Conservation (phyloP, 30 jellyfish, hydroid and myxozoan genomes). For the Catostylus mosaicus region DNA sequence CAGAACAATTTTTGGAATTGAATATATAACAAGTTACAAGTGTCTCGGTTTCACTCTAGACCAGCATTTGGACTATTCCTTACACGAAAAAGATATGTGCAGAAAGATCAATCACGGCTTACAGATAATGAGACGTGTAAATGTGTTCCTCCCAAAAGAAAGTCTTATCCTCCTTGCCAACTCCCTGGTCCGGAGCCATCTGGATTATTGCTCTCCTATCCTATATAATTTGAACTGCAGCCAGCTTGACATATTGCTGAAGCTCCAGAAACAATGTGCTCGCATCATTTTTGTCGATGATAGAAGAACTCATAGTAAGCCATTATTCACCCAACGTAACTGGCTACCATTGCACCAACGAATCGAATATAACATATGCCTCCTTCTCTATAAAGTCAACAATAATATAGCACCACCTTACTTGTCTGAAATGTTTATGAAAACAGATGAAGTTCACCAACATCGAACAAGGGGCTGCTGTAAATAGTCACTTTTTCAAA, state of each 20-base stretch:
- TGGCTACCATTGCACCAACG: slow-evolving; percentile 48
- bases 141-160: slow-evolving; percentile 21
- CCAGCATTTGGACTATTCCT: slow-evolving; percentile 13
- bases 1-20: background rate
- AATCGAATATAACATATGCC: slow-evolving; percentile 32
- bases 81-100: slow-evolving; percentile 13
- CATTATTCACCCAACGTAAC: slow-evolving; percentile 35
- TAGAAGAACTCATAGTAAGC: slow-evolving; percentile 46
- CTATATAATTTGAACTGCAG: slow-evolving; percentile 4
- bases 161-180: slow-evolving; percentile 31
- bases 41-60: slow-evolving; percentile 28
- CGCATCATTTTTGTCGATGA: slow-evolving; percentile 19
- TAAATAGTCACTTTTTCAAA: slow-evolving; percentile 2
- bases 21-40: background rate
- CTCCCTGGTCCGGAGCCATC: slow-evolving; percentile 31
- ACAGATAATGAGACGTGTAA: slow-evolving; percentile 43
- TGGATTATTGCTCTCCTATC: slow-evolving; percentile 49
- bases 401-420: slow-evolving; percentile 9
- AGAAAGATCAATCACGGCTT: slow-evolving; percentile 3
- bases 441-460: background rate
- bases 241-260: slow-evolving; percentile 21
- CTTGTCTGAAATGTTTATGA: slow-evolving; percentile 16
- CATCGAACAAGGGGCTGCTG: background rate
- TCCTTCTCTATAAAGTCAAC: slow-evolving; percentile 28
- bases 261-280: slow-evolving; percentile 34